phyloP scores from a whole-genome alignment of 2,113 vertebrate species.

The Carassius gibelio region DNA sequence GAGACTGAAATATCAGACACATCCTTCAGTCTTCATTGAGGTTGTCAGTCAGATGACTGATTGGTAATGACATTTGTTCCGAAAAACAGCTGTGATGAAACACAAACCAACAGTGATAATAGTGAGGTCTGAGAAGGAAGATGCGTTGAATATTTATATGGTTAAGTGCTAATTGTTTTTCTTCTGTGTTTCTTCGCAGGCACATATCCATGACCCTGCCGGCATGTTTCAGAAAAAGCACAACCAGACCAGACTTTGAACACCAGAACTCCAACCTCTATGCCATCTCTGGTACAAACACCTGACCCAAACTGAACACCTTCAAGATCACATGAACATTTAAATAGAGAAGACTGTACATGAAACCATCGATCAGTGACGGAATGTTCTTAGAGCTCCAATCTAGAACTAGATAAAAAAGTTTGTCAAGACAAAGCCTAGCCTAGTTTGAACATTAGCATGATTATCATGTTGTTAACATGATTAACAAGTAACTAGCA shows the following conservation, averaged over 20 bases:
- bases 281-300: slow-evolving; percentile 89
- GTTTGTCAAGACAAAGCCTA: too few species aligned
- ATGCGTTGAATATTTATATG: background rate
- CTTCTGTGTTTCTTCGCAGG: slow-evolving; percentile 68
- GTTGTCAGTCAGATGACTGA: slow-evolving; percentile 13
- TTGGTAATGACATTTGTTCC: background rate
- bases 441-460: too few species aligned
- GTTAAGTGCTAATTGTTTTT: background rate
- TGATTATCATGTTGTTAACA: too few species aligned
- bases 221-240: slow-evolving; percentile 90
- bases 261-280: slow-evolving; percentile 97
- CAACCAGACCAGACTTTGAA: slow-evolving; percentile 88
- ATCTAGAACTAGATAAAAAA: too few species aligned
- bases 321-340: background rate
- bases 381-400: background rate
- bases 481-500: too few species aligned
- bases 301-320: slow-evolving; percentile 74
- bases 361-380: too few species aligned
- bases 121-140: background rate
- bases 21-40: slow-evolving; percentile 19
- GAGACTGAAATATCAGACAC: background rate
- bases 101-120: background rate
- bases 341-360: background rate
- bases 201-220: slow-evolving; percentile 96
- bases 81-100: background rate